phyloP scores from a whole-genome alignment of 2,888 invertebrate species.

The Carcina quercana region DNA sequence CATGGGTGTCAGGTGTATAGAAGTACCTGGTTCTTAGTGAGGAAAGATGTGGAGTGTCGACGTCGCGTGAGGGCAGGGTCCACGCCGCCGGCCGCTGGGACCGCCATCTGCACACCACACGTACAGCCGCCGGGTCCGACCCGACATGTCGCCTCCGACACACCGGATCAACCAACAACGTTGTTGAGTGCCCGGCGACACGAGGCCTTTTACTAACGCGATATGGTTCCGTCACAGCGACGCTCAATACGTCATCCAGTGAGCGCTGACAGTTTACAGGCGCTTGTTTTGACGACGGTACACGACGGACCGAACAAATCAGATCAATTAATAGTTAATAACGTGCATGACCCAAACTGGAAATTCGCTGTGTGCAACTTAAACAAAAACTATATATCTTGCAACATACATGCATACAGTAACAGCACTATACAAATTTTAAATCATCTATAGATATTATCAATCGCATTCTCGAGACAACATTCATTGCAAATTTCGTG shows the following conservation, averaged over 20 bases:
- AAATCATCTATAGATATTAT: too few species aligned
- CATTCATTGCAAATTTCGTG: conserved; percentile 51
- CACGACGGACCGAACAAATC: background rate
- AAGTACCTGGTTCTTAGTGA: conserved; percentile 78
- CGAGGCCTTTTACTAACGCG: conserved; percentile 33
- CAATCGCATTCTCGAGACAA: too few species aligned
- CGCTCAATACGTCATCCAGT: background rate
- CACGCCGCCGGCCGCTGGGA: conserved; percentile 34
- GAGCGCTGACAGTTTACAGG: background rate
- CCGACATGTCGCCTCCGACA: conserved; percentile 32
- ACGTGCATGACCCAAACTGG: conserved; percentile 62
- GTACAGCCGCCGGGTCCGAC: conserved; percentile 21
- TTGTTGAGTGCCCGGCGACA: conserved; percentile 38
- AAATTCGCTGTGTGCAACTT: conserved; percentile 44
- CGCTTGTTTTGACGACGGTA: background rate
- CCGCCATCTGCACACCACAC: conserved; percentile 56
- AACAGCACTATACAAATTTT: too few species aligned
- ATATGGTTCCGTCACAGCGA: too few species aligned
- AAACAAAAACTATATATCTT: conserved; percentile 24
- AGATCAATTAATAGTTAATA: too few species aligned
- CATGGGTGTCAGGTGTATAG: background rate
- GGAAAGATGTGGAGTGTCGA: conserved; percentile 83
- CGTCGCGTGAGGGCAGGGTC: conserved; percentile 81
- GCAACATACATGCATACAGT: conserved; percentile 24
- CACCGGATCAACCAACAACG: conserved; percentile 38